Base-by-base conservation (phyloP, 2,888 invertebrate species). In the Invenusta paracnida region DNA sequence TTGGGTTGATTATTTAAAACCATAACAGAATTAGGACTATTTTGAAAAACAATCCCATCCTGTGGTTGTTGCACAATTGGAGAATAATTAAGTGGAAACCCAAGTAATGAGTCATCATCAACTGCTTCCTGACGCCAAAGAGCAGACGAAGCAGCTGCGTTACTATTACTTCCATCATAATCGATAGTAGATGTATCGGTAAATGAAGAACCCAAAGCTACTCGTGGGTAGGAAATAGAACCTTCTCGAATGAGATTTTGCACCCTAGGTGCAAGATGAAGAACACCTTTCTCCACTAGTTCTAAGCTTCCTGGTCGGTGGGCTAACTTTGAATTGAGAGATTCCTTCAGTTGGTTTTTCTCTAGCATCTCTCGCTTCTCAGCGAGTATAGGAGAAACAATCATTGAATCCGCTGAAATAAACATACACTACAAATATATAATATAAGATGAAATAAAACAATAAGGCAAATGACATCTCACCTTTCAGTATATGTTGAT, bases 221-320 rank as follows among this genome's bases (percentile, higher is more conserved):
- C 86, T 67, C 86, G 48, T 1, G 85, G 86, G 30, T 86, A 86
- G n/a, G 67, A 27, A 23, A 86, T 85, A 17, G 66, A 66, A 0
- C 86, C 86, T 17, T 86, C 30, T 25, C 79, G 30, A 29, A 86
- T 85, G 28, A 86, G 28, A 25, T 85, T 27, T 1, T 85, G 25
- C 1, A 86, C 66, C 17, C 29, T 17, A 0, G 84, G 67, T 28
- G 48, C 85, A 66, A 86, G 29, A 29, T 27, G 30, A n/a, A 86
- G 67, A 66, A 86, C 67, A 11, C 86, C 86, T 1, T 31, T 48
- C 27, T 86, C 86, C 85, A 85, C 67, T 67, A 86, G 67, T 73
- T 86, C 86, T 28, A 86, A 67, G 83, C 86, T 86, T 66, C 86
- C 86, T 27, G 86, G 86, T n/a, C 86, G 66, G 17, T 86, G 85